Evolutionary conservation across 2,113 vertebrate genomes (phyloP).

Genomic region (Crotalus tigris): DNA sequence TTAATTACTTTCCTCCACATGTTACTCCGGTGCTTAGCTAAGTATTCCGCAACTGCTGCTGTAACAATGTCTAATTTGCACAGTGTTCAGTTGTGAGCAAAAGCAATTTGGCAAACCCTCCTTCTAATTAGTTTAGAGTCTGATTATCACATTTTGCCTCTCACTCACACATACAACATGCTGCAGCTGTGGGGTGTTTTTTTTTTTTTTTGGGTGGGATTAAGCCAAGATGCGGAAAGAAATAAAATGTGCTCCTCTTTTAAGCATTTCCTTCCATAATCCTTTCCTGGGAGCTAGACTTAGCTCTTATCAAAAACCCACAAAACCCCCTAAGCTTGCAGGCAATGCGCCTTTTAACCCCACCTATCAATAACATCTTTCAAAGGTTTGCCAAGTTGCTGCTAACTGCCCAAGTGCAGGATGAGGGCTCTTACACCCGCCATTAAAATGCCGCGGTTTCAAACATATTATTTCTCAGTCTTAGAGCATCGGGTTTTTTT

Average conservation of each 20-base stretch:
- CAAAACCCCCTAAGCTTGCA: conserved; percentile 18
- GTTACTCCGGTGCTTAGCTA: conserved; percentile 38
- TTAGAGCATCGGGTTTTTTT: background rate
- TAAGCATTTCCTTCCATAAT: conserved; percentile 37
- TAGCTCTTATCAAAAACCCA: conserved; percentile 47
- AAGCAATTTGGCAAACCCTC: conserved; percentile 47
- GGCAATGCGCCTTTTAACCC: conserved; percentile 22
- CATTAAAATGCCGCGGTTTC: background rate
- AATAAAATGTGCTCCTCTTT: conserved; percentile 21
- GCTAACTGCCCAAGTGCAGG: conserved; percentile 5
- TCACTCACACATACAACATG: conserved; percentile 32
- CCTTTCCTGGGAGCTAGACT: conserved; percentile 20
- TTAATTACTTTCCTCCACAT: conserved; percentile 40
- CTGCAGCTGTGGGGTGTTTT: conserved; percentile 7
- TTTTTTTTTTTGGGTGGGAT: conserved; percentile 6
- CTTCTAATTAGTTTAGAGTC: conserved; percentile 64
- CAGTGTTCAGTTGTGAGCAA: conserved; percentile 44
- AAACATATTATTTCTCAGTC: background rate
- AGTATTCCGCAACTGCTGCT: conserved; percentile 26
- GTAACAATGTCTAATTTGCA: conserved; percentile 61
- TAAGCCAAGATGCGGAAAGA: conserved; percentile 34
- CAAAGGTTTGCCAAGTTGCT: conserved; percentile 38
- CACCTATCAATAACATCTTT: conserved; percentile 23
- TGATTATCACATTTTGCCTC: conserved; percentile 54
- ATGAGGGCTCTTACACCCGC: background rate